Conservation (phyloP, 2,113 vertebrate species). For the Menidia beryllina region DNA sequence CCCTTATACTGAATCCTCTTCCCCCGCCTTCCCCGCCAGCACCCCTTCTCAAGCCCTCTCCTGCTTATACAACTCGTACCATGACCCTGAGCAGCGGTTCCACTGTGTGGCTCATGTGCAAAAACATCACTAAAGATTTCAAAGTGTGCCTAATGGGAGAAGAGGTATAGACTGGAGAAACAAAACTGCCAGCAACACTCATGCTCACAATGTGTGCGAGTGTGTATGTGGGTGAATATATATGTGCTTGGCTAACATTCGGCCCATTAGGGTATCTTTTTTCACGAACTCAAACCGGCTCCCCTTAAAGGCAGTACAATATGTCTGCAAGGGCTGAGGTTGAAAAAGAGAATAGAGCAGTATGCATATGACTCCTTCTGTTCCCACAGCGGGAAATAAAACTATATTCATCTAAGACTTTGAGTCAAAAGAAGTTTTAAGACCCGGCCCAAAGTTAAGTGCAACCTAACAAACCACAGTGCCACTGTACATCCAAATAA, state of each 20-base stretch:
- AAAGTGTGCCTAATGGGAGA: constrained; percentile 67
- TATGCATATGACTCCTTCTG: constrained; percentile 23
- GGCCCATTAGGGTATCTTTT: constrained; percentile 71
- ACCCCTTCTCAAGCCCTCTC: constrained; percentile 34
- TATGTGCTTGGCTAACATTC: constrained; percentile 59
- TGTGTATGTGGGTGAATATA: constrained; percentile 37
- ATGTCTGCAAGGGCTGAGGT: constrained; percentile 53
- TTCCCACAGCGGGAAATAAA: constrained; percentile 35
- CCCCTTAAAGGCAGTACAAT: constrained; percentile 61
- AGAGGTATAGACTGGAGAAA: constrained; percentile 71
- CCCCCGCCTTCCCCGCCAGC: background rate
- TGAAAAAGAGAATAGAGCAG: constrained; percentile 18
- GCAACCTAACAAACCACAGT: constrained; percentile 11
- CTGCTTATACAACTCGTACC: constrained; percentile 70
- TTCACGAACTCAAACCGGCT: constrained; percentile 68
- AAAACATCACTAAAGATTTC: constrained; percentile 74
- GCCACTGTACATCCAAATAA: background rate
- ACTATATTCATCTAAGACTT: constrained; percentile 24
- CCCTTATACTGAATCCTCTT: constrained; percentile 38
- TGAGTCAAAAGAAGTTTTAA: constrained; percentile 8
- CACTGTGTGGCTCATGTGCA: constrained; percentile 66
- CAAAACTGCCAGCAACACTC: constrained; percentile 61
- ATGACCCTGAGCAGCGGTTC: constrained; percentile 72
- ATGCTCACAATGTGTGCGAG: constrained; percentile 50
- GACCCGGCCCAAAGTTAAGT: background rate